Conservation (phyloP, 2,797 vertebrate species). For the Megalops cyprinoides region DNA sequence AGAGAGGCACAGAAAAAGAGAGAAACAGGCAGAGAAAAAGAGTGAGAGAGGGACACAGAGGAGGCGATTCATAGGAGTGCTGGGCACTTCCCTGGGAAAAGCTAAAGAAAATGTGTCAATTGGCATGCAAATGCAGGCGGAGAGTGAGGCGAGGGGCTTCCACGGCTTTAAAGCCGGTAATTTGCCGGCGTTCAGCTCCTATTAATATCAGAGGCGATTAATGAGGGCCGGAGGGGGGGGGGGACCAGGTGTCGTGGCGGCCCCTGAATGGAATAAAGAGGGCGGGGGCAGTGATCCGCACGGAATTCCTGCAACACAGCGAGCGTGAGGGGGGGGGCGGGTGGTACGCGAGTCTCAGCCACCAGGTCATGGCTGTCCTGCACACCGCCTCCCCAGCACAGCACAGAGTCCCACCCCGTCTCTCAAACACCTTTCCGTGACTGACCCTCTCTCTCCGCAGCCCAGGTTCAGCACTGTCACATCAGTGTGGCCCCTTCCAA, state of each 20-base stretch:
- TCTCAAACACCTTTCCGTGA: not conserved
- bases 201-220: conserved; percentile 83
- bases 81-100: conserved; percentile 55
- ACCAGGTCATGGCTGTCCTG: not conserved
- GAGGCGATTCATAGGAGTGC: conserved; percentile 62
- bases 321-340: conserved; percentile 45
- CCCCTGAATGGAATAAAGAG: conserved; percentile 78
- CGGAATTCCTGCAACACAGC: conserved; percentile 71
- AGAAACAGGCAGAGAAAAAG: conserved; percentile 14
- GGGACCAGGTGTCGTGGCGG: conserved; percentile 74
- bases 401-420: not conserved
- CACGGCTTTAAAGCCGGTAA: conserved; percentile 67
- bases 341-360: not conserved
- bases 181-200: conserved; percentile 78
- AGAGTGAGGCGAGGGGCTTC: conserved; percentile 57
- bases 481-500: not conserved
- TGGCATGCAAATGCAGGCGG: conserved; percentile 75
- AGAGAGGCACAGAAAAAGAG: conserved; percentile 17
- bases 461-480: not conserved
- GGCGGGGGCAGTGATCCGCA: conserved; percentile 74
- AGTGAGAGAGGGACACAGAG: conserved; percentile 58
- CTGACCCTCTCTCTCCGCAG: not conserved
- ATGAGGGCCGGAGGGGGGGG: conserved; percentile 67
- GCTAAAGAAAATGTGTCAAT: conserved; percentile 46
- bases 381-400: not conserved